These are phyloP conservation scores for Tolypeutes matacus DNA, from an alignment of 2,797 vertebrate genomes.

Conservation along the genomic window DNA sequence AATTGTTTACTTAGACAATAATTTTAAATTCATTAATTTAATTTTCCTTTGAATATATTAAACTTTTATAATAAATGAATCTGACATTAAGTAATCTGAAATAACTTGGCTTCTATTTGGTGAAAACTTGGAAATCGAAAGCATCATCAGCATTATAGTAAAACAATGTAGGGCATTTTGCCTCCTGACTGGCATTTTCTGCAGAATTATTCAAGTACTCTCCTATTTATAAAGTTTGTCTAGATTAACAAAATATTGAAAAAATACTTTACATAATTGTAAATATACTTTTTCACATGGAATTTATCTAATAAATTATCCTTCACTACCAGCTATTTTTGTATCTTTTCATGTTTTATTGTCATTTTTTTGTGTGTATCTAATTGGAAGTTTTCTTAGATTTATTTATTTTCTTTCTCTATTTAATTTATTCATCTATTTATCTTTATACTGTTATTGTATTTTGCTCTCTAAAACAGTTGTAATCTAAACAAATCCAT, in stretches of 20 bases:
- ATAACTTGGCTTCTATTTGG: background rate
- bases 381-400: background rate
- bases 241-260: background rate
- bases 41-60: conserved; percentile 25
- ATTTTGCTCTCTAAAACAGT: background rate
- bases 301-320: background rate
- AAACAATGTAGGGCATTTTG: background rate
- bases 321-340: background rate
- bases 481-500: background rate
- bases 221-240: background rate
- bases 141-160: background rate
- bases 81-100: background rate
- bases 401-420: background rate
- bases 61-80: background rate
- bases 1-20: conserved; percentile 42
- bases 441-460: background rate
- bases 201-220: background rate
- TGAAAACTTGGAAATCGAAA: background rate
- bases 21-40: background rate
- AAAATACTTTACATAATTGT: background rate
- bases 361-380: background rate
- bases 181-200: background rate
- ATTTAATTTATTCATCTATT: background rate
- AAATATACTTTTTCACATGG: background rate
- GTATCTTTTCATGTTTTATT: background rate